Evolutionary conservation across 2,888 invertebrate genomes (phyloP), one percentile per base, ranked within the genome.

Genomic region (Aphidius colemani): DNA sequence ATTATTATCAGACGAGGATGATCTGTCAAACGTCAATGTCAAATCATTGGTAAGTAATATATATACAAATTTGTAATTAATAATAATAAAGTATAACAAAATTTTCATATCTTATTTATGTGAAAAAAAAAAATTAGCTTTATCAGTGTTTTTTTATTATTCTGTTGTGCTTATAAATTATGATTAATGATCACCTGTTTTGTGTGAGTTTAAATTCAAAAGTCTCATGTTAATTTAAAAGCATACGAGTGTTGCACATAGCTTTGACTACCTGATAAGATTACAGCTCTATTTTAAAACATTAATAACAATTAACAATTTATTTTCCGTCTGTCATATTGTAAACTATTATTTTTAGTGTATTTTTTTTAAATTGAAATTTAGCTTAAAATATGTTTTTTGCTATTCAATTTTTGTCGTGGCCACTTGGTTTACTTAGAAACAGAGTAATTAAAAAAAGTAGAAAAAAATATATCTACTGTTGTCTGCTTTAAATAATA

Each of bases 1-100:
- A 72, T 74, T 79, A 30, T 30, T 30, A 71, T 78, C 78, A 64
- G 78, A 83, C 73, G 84, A 85, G 72, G 83, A 85, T 75, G 86
- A 85, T 76, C 83, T 87, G 77, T 87, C 87, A 74, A 88, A 87
- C 76, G 88, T 88, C 75, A 87, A 86, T 80, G 88, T 88, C 69
- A 88, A 87, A 78, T 86, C 84, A 73, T 82, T 88, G 86, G 88
- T 88, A 85, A 87, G 88, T 18, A 18, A 18, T 18, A 18, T 18
- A 18, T 18, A 2, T 13, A 13, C 2, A 13, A 1, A 13, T n/a
- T n/a, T n/a, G n/a, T n/a, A 13, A 13, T 1, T 13, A 13, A 18
- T 18, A 18, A 18, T 2, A 18, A 18, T 18, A 18, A 18, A 18
- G 13, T 2, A 18, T 2, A 18, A 18, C 13, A 18, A n/a, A n/a